Base-by-base conservation (phyloP, 2,113 vertebrate species). In the Xenus cinereus region DNA sequence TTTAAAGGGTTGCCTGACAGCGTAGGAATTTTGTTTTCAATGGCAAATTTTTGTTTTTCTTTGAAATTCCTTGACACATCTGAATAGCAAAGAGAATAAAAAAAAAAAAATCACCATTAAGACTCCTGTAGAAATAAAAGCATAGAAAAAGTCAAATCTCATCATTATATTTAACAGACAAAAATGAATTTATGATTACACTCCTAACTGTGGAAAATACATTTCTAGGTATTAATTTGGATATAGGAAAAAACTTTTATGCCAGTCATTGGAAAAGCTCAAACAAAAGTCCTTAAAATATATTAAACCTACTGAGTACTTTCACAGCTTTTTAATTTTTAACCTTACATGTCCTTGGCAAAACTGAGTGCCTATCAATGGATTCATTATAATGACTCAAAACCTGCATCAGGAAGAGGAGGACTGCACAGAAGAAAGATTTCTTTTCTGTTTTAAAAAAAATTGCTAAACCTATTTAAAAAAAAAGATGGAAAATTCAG, bases 21-120 rank as follows among this genome's bases (percentile, higher is more conserved):
- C 74, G 88, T 87, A 96, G 85, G 71, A 93, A 96, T 93, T 94
- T 90, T 87, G 30, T 37, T 97, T 91, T 97, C 86, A 95, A 77
- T 96, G 85, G 81, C 24, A 91, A 94, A 64, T 90, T 95, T 84
- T 95, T 97, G 75, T 94, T 97, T 96, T 67, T 77, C 56, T 46
- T 97, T 95, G 91, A 92, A 93, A 85, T 95, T 96, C 73, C 57
- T 96, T 93, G 79, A 97, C 50, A 92, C 20, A 76, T 94, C 76
- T 92, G 76, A 89, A 93, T 68, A 93, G 67, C 64, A 87, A 97
- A 95, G 84, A 97, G 92, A 94, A 95, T 35, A 35, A 50, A 83
- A 78, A 89, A 95, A 46, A 46, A 83, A 73, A 89, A 91, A 23
- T n/a, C 62, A 23, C 75, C 57, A 67, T 75, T 91, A 94, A 66